Evolutionary conservation across 2,888 invertebrate genomes (phyloP).

Genomic region (Agrilus mali): DNA sequence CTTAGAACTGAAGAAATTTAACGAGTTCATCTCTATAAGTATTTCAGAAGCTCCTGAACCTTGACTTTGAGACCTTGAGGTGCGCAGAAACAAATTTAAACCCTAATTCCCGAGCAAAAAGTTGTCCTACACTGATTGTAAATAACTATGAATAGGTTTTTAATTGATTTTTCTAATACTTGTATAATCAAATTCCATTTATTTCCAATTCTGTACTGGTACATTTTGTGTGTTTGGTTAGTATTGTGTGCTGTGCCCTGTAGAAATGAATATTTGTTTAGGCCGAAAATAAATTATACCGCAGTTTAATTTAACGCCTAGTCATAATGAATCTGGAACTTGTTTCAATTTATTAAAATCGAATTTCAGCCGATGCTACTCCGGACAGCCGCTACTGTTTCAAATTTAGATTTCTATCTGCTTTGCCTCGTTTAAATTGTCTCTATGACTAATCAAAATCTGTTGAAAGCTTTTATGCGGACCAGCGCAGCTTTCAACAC

Average conservation of each 20-base stretch:
- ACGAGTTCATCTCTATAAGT: too few relatives aligned
- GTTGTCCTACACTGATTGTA: too few relatives aligned
- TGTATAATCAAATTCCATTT: too few relatives aligned
- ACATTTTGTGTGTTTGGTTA: too few relatives aligned
- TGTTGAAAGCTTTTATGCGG: conserved; percentile 28
- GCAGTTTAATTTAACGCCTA: conserved; percentile 26
- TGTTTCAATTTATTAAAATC: conserved; percentile 34
- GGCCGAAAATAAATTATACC: conserved; percentile 18
- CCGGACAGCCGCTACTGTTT: conserved; percentile 31
- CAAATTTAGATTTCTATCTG: conserved; percentile 36
- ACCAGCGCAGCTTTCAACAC: conserved; percentile 14
- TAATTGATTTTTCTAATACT: too few relatives aligned
- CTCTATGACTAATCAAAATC: conserved; percentile 38
- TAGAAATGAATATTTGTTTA: conserved; percentile 14
- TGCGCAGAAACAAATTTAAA: too few relatives aligned
- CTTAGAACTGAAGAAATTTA: conserved; percentile 4
- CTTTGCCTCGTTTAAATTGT: conserved; percentile 36
- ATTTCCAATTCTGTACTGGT: too few relatives aligned
- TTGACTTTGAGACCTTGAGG: too few relatives aligned
- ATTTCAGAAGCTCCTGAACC: too few relatives aligned
- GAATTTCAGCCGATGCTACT: conserved; percentile 31
- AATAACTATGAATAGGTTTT: too few relatives aligned
- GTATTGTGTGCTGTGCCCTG: too few relatives aligned
- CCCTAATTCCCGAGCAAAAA: too few relatives aligned
- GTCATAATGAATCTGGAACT: conserved; percentile 28